These are phyloP conservation scores for Novumbra hubbsi DNA, from an alignment of 2,797 vertebrate genomes.

Conservation along the genomic window DNA sequence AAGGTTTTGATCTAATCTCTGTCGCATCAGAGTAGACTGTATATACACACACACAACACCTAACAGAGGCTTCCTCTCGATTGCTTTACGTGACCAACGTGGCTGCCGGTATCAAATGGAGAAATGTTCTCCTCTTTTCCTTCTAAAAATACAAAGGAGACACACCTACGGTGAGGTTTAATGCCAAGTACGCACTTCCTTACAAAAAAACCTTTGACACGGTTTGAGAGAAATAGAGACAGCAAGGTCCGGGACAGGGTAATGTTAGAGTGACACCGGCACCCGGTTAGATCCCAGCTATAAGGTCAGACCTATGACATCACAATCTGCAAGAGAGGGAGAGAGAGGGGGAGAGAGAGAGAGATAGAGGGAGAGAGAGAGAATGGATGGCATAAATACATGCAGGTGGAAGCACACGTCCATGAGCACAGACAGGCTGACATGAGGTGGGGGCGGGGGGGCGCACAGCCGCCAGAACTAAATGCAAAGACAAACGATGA, in stretches of 20 bases:
- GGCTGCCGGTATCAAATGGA: conserved; percentile 69
- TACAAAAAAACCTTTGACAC: conserved; percentile 55
- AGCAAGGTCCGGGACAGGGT: conserved; percentile 66
- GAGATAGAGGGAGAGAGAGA: conserved; percentile 29
- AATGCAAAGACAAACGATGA: background rate
- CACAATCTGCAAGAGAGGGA: conserved; percentile 93
- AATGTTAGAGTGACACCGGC: conserved; percentile 82
- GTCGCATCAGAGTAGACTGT: conserved; percentile 44
- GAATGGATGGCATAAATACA: conserved; percentile 83
- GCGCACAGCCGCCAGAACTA: background rate
- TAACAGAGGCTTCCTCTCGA: conserved; percentile 53
- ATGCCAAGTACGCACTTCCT: conserved; percentile 52
- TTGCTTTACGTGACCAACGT: conserved; percentile 68
- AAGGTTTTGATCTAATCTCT: conserved; percentile 26
- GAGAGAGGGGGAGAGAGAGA: conserved; percentile 40
- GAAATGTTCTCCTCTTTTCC: conserved; percentile 40
- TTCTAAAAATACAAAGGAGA: conserved; percentile 66
- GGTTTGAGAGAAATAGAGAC: conserved; percentile 67
- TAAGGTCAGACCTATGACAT: conserved; percentile 82
- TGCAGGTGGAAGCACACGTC: conserved; percentile 62
- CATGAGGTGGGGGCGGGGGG: conserved; percentile 15
- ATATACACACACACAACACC: conserved; percentile 59
- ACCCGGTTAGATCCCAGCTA: conserved; percentile 76
- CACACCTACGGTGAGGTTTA: conserved; percentile 60
- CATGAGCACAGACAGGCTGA: conserved; percentile 31